Percentiles rank a stretch among this genome's conserved stretches.
phyloP scores from a whole-genome alignment of 2,113 vertebrate genomes.

The Apteryx mantelli region DNA sequence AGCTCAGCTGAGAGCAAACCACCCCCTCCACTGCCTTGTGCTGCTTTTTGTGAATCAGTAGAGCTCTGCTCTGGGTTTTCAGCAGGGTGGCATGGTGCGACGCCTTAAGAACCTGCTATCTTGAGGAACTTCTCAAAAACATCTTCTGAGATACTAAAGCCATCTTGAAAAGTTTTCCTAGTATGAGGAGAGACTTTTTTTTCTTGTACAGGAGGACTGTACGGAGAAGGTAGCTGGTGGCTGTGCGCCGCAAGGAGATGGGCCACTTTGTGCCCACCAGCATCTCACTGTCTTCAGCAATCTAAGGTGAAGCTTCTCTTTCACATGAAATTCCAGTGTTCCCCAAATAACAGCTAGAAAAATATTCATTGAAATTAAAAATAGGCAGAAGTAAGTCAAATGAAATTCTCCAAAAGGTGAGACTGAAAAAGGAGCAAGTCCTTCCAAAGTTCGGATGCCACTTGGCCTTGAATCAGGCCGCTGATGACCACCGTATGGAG shows the following conservation, averaged over 20 bases:
- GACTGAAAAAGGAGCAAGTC: background rate
- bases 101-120: background rate
- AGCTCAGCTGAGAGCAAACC: background rate
- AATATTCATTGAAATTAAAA: background rate
- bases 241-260: background rate
- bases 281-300: background rate
- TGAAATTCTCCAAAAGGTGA: background rate
- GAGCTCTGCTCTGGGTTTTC: background rate
- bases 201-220: background rate
- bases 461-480: background rate
- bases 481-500: background rate
- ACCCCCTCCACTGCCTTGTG: background rate
- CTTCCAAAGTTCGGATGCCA: background rate
- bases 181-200: background rate
- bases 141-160: background rate
- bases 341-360: background rate
- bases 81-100: background rate
- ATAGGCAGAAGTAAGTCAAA: background rate
- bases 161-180: background rate
- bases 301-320: background rate
- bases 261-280: background rate
- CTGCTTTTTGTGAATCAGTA: background rate
- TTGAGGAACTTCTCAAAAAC: background rate
- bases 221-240: background rate
- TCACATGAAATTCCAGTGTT: background rate